A percentile compares a stretch with the other conserved stretches of the same genome.
Evolutionary conservation across 2,113 vertebrate genomes (phyloP).

Genomic region (Thomomys bottae): DNA sequence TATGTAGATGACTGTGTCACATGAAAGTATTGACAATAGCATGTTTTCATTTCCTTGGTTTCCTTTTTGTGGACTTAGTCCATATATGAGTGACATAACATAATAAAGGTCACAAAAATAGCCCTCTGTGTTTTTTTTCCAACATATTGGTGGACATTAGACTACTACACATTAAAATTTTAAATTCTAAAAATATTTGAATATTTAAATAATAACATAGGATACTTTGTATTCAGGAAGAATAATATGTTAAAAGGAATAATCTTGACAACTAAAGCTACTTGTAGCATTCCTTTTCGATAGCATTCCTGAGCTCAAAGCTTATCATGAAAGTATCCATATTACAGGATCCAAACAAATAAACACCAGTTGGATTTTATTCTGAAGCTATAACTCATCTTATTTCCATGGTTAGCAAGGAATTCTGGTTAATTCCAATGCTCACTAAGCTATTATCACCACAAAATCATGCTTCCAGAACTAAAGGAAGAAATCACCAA

Average conservation of each 20-base stretch:
- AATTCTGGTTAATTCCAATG: neutral
- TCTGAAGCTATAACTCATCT: neutral
- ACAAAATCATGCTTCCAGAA: neutral
- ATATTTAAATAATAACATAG: constrained; percentile 4
- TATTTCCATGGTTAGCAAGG: neutral
- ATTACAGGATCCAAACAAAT: neutral
- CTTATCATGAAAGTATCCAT: neutral
- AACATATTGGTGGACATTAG: neutral
- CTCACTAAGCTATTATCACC: neutral
- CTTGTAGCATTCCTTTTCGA: neutral
- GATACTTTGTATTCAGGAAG: neutral
- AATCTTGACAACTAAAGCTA: neutral
- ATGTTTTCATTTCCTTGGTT: neutral
- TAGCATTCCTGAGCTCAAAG: neutral
- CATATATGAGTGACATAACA: neutral
- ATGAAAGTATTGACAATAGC: neutral
- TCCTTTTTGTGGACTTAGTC: neutral
- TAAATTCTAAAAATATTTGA: neutral
- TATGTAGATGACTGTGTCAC: neutral
- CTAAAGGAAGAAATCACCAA: neutral
- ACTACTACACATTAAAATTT: neutral
- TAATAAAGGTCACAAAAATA: neutral
- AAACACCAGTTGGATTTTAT: neutral
- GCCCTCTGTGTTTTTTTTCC: neutral
- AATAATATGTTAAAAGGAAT: neutral